These are phyloP conservation scores for Menura novaehollandiae DNA, from an alignment of 2,113 vertebrate genomes.

Conservation along the genomic window DNA sequence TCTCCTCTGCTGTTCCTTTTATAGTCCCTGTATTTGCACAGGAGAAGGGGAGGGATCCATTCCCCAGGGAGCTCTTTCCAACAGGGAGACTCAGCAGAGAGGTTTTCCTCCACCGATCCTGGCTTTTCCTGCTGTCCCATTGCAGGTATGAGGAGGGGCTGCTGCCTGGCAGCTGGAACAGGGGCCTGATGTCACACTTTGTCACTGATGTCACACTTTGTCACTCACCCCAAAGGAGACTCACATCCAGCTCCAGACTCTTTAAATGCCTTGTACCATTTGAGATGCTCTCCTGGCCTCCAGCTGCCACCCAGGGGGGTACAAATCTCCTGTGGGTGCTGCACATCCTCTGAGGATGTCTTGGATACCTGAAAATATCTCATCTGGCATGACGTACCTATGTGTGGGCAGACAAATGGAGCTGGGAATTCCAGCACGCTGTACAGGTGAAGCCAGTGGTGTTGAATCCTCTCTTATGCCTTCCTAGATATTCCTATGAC, in stretches of 20 bases:
- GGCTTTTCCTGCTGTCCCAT: neutral
- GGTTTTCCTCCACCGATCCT: neutral
- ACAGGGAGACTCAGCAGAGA: neutral
- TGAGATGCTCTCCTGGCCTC: neutral
- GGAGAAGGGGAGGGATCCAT: neutral
- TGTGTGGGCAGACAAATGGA: neutral
- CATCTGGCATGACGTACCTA: neutral
- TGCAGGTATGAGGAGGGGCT: neutral
- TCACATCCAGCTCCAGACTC: neutral
- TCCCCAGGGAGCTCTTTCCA: neutral
- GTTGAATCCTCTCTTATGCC: neutral
- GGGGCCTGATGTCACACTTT: neutral
- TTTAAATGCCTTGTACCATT: neutral
- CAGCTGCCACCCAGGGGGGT: neutral
- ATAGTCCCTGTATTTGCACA: slow-evolving; percentile 1
- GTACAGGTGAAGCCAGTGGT: neutral
- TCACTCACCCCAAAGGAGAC: neutral
- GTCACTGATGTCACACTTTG: neutral
- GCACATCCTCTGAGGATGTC: neutral
- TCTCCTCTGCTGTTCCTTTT: slow-evolving; percentile 39
- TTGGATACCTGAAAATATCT: neutral
- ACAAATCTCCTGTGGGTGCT: neutral
- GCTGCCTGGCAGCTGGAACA: neutral
- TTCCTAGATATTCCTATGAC: neutral
- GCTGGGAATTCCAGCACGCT: neutral